A percentile compares a stretch with the other conserved stretches of the same genome.
Evolutionary conservation across 2,113 vertebrate species (phyloP).

Genomic region (Polypterus senegalus): DNA sequence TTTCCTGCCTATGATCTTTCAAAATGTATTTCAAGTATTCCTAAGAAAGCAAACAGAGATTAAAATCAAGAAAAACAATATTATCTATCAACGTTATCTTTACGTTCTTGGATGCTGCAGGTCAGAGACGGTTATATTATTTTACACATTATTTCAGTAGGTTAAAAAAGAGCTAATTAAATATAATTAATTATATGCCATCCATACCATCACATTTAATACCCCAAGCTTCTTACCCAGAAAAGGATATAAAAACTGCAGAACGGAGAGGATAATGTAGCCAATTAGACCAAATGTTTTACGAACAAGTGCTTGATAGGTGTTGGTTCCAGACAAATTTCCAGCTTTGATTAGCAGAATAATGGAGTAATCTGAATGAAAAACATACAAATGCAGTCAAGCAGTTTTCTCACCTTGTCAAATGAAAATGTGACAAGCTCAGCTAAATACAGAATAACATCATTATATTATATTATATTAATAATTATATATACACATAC

Average conservation of each 20-base stretch:
- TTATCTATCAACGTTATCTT: too few relatives aligned
- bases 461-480: not conserved
- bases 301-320: slow-evolving; percentile 79
- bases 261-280: slow-evolving; percentile 67
- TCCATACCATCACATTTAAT: not conserved
- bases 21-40: too few relatives aligned
- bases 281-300: slow-evolving; percentile 75
- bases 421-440: not conserved
- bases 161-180: too few relatives aligned
- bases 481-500: not conserved
- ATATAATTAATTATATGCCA: not conserved
- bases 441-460: not conserved
- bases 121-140: too few relatives aligned
- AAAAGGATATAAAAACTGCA: slow-evolving; percentile 93
- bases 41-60: too few relatives aligned
- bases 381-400: slow-evolving; percentile 1
- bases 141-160: too few relatives aligned
- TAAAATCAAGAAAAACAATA: too few relatives aligned
- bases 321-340: slow-evolving; percentile 65
- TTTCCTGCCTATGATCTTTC: too few relatives aligned
- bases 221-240: slow-evolving; percentile 60
- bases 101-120: too few relatives aligned
- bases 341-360: slow-evolving; percentile 83
- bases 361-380: slow-evolving; percentile 80
- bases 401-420: not conserved